Evolutionary conservation across 2,888 invertebrate genomes (phyloP).

Genomic region (Volucella inflata): DNA sequence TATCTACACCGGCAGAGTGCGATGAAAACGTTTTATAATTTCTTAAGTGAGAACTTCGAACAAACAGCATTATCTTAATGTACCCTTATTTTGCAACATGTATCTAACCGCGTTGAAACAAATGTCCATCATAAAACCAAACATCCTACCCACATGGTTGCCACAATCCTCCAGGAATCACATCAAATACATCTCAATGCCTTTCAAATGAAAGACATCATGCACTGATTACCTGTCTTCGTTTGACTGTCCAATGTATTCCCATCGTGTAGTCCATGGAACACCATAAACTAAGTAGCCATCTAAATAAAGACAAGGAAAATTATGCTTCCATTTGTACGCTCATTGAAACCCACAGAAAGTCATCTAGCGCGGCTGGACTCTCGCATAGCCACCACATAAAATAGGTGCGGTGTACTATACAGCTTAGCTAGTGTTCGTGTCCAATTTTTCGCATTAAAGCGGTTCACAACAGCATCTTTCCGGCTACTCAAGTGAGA

Average conservation of each 20-base stretch:
- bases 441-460: conserved; percentile 72
- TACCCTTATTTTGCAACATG: conserved; percentile 60
- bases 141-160: conserved; percentile 67
- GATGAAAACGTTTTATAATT: neutral
- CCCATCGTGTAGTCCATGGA: conserved; percentile 60
- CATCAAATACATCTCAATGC: conserved; percentile 73
- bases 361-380: conserved; percentile 45
- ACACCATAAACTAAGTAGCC: conserved; percentile 75
- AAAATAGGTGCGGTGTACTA: conserved; percentile 73
- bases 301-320: conserved; percentile 75
- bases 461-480: conserved; percentile 36
- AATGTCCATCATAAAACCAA: conserved; percentile 61
- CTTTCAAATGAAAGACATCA: conserved; percentile 65
- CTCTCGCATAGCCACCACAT: conserved; percentile 18
- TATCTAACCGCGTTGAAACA: conserved; percentile 44
- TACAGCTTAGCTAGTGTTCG: conserved; percentile 59
- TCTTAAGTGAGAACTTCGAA: conserved; percentile 36
- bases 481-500: conserved; percentile 53
- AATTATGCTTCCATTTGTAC: conserved; percentile 75
- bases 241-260: conserved; percentile 31
- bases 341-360: conserved; percentile 73
- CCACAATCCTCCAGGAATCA: conserved; percentile 48
- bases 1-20: too few relatives aligned
- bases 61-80: conserved; percentile 17
- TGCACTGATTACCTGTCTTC: conserved; percentile 67